Evolutionary conservation across 2,797 vertebrate species (phyloP).

Genomic region (Catostomus latipinnis): DNA sequence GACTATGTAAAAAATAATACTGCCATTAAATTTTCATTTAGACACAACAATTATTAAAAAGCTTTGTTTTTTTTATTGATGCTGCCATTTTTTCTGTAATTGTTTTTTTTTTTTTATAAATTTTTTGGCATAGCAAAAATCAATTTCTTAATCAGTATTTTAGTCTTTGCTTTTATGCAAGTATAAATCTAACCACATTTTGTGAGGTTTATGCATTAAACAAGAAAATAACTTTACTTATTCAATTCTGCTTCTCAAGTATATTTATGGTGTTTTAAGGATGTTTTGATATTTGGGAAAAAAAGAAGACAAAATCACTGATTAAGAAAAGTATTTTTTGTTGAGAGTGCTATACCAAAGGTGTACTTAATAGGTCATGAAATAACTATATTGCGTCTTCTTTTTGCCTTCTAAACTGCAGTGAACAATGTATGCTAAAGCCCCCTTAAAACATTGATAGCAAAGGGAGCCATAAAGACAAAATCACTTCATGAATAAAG

Average conservation of each 20-base stretch:
- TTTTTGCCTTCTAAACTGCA: not conserved
- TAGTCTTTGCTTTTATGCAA: too few species aligned
- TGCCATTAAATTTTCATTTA: not conserved
- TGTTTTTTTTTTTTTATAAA: not conserved
- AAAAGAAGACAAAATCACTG: too few species aligned
- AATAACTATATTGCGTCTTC: slow-evolving; percentile 1
- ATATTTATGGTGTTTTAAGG: too few species aligned
- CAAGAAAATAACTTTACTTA: too few species aligned
- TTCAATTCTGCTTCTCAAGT: too few species aligned
- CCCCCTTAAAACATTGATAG: not conserved
- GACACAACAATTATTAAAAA: not conserved
- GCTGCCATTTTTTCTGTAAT: not conserved
- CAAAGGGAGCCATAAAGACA: not conserved
- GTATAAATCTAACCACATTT: too few species aligned
- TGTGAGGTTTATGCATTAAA: too few species aligned
- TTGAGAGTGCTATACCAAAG: not conserved
- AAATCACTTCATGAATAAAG: not conserved
- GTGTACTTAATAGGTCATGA: not conserved
- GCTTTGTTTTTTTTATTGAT: not conserved
- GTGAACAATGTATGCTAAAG: not conserved
- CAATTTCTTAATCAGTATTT: too few species aligned
- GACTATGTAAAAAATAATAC: too few species aligned
- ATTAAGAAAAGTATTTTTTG: too few species aligned
- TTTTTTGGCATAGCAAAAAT: not conserved
- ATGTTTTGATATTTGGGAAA: too few species aligned